Evolutionary conservation across 1,140 invertebrate species (phyloP).

Genomic region (Trichomalopsis sarcophagae): DNA sequence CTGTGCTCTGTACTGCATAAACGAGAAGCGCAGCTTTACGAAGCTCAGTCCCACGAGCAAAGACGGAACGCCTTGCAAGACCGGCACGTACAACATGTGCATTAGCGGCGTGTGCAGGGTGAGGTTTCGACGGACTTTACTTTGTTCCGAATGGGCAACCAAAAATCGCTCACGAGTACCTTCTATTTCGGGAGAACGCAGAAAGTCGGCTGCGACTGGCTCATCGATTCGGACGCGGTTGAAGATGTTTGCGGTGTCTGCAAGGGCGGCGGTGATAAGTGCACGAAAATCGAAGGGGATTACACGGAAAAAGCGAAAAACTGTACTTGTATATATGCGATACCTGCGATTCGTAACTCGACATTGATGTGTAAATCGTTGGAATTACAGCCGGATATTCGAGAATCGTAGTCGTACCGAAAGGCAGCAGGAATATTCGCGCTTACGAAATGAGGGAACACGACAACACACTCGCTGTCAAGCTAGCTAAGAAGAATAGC

Average conservation of each 20-base stretch:
- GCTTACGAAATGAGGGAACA: constrained; percentile 65
- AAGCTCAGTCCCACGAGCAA: constrained; percentile 67
- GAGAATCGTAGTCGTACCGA: constrained; percentile 70
- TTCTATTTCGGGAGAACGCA: constrained; percentile 57
- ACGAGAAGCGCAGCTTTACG: constrained; percentile 70
- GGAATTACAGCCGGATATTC: constrained; percentile 64
- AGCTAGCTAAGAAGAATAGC: constrained; percentile 60
- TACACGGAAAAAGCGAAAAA: constrained; percentile 55
- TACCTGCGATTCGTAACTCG: background rate
- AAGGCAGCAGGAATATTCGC: constrained; percentile 69
- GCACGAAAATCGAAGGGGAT: constrained; percentile 71
- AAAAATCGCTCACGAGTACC: background rate
- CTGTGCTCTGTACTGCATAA: constrained; percentile 78
- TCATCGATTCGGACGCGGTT: constrained; percentile 79
- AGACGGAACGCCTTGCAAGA: constrained; percentile 79
- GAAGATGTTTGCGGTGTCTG: constrained; percentile 83
- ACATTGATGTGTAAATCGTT: background rate
- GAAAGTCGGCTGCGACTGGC: constrained; percentile 82
- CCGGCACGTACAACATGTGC: constrained; percentile 78
- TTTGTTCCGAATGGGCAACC: background rate
- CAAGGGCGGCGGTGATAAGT: constrained; percentile 81
- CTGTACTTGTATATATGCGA: background rate
- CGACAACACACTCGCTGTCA: constrained; percentile 70
- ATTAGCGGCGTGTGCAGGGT: constrained; percentile 77
- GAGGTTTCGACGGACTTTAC: constrained; percentile 50